Base-by-base conservation (phyloP, 2,113 vertebrate genomes). In the Ceyx margarethae region DNA sequence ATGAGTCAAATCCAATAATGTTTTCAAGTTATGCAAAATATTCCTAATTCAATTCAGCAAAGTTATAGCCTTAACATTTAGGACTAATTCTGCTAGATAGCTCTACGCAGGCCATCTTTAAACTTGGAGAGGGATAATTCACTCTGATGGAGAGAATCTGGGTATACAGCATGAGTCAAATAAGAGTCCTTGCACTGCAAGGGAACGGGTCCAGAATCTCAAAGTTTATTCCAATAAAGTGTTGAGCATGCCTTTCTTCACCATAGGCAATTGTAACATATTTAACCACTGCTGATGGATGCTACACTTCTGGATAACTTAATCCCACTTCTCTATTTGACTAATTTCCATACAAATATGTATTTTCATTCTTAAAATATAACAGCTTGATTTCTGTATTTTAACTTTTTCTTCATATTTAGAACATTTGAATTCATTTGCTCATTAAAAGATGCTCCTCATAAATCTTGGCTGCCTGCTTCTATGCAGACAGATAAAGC, bases 231-330 rank as follows among this genome's bases (percentile, higher is more conserved):
- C 58, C 15, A 64, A 3, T 6, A 4, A n/a, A 31, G 11, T 29
- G 31, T 7, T 58, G 33, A 60, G 14, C 13, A 10, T n/a, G 20
- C 16, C 29, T 71, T 83, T 60, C 46, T 77, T 53, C 13, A 50
- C 8, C 37, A 46, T 1, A 40, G 15, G 5, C 0, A 1, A 81
- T 1, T 67, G 33, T 20, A 81, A 37, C 4, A 31, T 3, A 46
- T 0, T 67, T 37, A 43, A 65, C 11, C 17, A 18, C 22, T 65
- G 6, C 12, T 91, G 58, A 23, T 68, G 6, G 3, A 51, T 29
- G 22, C 40, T 87, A 6, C 12, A 43, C 68, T 87, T 69, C 62
- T 26, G 43, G 71, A 26, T 72, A 4, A 40, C 11, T 64, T 81
- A 33, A 61, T 29, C 15, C 10, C 16, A 28, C 53, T 50, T n/a